phyloP scores from a whole-genome alignment of 2,888 invertebrate species.

The Tipula unca region DNA sequence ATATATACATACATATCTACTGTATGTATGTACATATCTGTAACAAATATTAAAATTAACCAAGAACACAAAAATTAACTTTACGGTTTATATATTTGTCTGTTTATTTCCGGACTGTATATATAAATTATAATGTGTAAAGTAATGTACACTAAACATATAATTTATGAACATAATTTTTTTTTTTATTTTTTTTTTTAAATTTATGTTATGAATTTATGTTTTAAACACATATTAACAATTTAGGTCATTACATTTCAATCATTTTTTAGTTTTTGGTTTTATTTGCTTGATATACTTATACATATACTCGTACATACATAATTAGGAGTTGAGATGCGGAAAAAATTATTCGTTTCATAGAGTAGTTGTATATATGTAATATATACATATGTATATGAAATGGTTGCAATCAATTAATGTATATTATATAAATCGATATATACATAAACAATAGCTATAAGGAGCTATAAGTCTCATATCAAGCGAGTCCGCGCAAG shows the following conservation, averaged over 20 bases:
- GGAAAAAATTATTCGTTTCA: neutral
- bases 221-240: neutral
- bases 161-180: neutral
- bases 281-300: too few relatives aligned
- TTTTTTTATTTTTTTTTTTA: too few relatives aligned
- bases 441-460: too few relatives aligned
- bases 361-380: neutral
- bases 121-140: conserved; percentile 14
- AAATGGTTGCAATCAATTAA: neutral
- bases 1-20: too few relatives aligned
- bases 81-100: neutral
- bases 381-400: neutral
- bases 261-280: neutral
- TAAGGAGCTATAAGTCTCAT: too few relatives aligned
- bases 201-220: neutral
- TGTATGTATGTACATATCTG: too few relatives aligned
- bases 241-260: conserved; percentile 8
- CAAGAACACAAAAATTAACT: neutral
- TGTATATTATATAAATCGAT: too few relatives aligned
- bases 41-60: neutral
- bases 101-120: neutral
- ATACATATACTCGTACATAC: too few relatives aligned
- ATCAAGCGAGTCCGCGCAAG: too few relatives aligned
- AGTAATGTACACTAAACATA: neutral
- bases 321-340: neutral